Evolutionary conservation across 2,888 invertebrate species (phyloP).

Genomic region (Ophonus ardosiacus): DNA sequence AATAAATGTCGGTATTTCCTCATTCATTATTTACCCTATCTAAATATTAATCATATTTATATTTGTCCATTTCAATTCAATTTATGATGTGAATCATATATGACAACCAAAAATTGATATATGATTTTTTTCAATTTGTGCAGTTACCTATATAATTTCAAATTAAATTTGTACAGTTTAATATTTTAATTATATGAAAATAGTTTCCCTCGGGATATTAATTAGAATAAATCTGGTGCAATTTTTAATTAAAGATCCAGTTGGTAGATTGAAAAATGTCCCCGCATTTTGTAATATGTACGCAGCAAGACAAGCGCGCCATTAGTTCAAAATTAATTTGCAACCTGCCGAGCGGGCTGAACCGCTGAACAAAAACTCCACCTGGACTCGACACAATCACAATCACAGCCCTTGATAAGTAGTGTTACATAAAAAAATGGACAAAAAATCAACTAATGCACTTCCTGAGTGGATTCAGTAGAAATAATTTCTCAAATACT

Average conservation of each 20-base stretch:
- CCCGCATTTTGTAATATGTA: constrained; percentile 33
- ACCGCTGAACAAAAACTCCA: constrained; percentile 2
- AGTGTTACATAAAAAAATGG: constrained; percentile 24
- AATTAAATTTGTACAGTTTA: neutral
- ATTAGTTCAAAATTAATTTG: constrained; percentile 46
- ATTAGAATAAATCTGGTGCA: constrained; percentile 19
- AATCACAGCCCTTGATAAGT: constrained; percentile 18
- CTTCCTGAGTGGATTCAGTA: neutral
- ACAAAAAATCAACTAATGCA: constrained; percentile 47
- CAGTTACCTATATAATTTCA: constrained; percentile 8
- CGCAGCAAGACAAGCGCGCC: constrained; percentile 18
- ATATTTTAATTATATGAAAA: constrained; percentile 7
- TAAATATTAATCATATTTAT: constrained; percentile 40
- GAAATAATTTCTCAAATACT: too few relatives aligned
- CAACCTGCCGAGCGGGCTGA: neutral
- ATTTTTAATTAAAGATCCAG: constrained; percentile 44
- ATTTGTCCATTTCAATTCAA: neutral
- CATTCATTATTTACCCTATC: constrained; percentile 27
- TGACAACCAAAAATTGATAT: neutral
- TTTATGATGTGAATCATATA: neutral
- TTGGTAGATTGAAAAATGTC: constrained; percentile 25
- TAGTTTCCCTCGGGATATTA: constrained; percentile 6
- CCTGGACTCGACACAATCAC: constrained; percentile 24
- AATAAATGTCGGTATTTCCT: neutral
- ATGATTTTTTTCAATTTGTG: neutral